These are phyloP conservation scores for Neocrepidodera transversa DNA, from an alignment of 2,888 invertebrate species.

Conservation along the genomic window DNA sequence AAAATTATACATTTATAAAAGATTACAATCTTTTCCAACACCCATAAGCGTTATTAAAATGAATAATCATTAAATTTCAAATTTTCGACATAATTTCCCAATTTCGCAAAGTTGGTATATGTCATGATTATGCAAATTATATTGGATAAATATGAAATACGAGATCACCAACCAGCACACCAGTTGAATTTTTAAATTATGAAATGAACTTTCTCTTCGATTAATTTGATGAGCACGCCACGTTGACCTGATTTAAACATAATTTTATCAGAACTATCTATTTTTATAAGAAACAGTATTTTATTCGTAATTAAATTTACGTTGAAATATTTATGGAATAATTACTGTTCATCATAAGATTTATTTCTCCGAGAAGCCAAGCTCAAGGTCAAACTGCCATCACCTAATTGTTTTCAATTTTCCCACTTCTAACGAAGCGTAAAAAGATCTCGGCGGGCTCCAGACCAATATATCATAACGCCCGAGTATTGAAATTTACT, in stretches of 20 bases:
- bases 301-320: no score
- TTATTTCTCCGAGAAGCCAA: not conserved
- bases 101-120: not conserved
- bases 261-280: no score
- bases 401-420: conserved; percentile 33
- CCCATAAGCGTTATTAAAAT: not conserved
- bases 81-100: not conserved
- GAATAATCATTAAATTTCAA: not conserved
- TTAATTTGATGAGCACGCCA: not conserved
- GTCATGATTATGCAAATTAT: not conserved
- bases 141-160: not conserved
- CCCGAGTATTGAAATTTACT: conserved; percentile 37
- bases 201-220: not conserved
- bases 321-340: no score
- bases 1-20: not conserved
- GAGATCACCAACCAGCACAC: no score
- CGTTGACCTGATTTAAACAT: no score
- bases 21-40: not conserved
- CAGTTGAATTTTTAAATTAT: not conserved
- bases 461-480: conserved; percentile 34
- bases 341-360: no score
- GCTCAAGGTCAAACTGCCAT: conserved; percentile 9
- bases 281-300: no score
- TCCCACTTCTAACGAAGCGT: conserved; percentile 29
- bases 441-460: conserved; percentile 21